Evolutionary conservation across 2,888 invertebrate genomes (phyloP).

Genomic region (Callyntrura sp.): DNA sequence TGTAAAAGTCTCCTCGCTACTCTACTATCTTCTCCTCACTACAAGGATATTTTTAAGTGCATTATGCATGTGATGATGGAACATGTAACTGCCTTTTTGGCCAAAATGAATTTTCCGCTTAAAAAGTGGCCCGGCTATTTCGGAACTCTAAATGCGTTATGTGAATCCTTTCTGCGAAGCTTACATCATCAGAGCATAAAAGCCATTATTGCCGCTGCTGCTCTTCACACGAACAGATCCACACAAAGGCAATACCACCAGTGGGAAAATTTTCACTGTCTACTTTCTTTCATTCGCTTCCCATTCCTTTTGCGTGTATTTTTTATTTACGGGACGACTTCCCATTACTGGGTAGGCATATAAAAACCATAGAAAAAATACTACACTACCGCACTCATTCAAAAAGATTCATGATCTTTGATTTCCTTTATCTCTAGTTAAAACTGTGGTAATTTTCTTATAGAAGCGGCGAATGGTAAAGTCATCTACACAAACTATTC

Average conservation of each 20-base stretch:
- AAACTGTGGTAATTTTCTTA: slow-evolving; percentile 29
- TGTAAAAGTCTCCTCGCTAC: slow-evolving; percentile 35
- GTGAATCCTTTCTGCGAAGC: no score
- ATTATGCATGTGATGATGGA: slow-evolving; percentile 25
- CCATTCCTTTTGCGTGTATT: not conserved
- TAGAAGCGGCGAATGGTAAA: not conserved
- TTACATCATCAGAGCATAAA: not conserved
- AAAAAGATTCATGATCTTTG: slow-evolving; percentile 54
- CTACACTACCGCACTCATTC: slow-evolving; percentile 1
- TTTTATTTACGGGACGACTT: slow-evolving; percentile 25
- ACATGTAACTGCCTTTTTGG: slow-evolving; percentile 19
- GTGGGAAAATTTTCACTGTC: slow-evolving; percentile 45
- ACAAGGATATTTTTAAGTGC: not conserved
- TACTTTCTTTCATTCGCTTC: slow-evolving; percentile 10
- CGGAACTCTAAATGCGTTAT: no score
- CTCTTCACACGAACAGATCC: not conserved
- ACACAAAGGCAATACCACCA: no score
- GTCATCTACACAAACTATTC: not conserved
- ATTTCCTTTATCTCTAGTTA: slow-evolving; percentile 49
- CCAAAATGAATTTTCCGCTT: slow-evolving; percentile 6
- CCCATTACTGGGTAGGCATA: not conserved
- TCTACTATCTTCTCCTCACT: not conserved
- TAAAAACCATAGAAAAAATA: no score
- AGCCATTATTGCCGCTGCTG: slow-evolving; percentile 4
- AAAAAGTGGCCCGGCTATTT: not conserved